phyloP scores from a whole-genome alignment of 2,888 invertebrate species.

The Drosophila peninsularis region DNA sequence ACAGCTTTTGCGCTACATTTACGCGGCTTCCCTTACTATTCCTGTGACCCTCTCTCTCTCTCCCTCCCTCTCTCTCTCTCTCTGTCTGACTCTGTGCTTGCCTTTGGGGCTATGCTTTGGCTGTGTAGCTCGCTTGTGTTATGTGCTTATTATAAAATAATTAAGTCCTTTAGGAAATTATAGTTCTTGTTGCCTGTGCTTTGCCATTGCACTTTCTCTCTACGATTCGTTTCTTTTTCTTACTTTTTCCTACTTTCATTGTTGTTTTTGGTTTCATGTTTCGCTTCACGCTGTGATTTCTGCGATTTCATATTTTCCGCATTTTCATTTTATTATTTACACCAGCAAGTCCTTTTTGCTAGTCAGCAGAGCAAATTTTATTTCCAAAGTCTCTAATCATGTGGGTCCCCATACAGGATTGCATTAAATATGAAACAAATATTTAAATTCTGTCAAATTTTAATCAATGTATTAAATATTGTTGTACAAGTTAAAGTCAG shows the following conservation, averaged over 20 bases:
- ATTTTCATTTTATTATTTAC: conserved; percentile 8
- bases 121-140: conserved; percentile 55
- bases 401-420: background rate
- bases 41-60: background rate
- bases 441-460: background rate
- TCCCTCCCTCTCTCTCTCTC: background rate
- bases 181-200: conserved; percentile 66
- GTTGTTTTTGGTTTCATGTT: conserved; percentile 13
- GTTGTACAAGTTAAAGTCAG: too few species aligned
- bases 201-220: conserved; percentile 34
- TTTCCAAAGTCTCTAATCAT: background rate
- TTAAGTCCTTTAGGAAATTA: conserved; percentile 82
- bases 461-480: background rate
- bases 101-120: conserved; percentile 32
- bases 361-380: background rate
- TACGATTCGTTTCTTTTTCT: conserved; percentile 18
- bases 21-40: conserved; percentile 52
- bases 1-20: conserved; percentile 72
- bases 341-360: too few species aligned
- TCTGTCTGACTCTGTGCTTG: background rate
- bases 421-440: background rate
- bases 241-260: background rate
- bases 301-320: conserved; percentile 3
- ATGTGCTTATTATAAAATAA: conserved; percentile 82
- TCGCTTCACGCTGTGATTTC: conserved; percentile 27